phyloP scores from a whole-genome alignment of 64 coral and sea anemone genomes.

The Dendronephthya gigantea region DNA sequence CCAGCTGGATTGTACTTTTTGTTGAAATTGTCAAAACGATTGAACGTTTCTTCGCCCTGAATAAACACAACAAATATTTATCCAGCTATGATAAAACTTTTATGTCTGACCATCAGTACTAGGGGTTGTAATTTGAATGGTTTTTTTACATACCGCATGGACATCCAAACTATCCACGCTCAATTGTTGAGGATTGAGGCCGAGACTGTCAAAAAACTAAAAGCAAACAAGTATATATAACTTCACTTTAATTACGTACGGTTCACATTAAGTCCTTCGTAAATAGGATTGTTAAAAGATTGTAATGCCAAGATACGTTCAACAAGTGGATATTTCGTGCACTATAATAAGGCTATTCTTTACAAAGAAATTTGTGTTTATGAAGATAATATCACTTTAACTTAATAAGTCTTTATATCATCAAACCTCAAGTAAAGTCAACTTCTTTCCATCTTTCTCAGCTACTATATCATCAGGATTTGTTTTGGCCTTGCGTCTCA shows the following conservation, averaged over 20 bases:
- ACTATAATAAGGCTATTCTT: too few relatives aligned
- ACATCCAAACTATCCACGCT: neutral
- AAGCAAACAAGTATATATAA: neutral
- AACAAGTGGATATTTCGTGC: too few relatives aligned
- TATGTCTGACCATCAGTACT: neutral
- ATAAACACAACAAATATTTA: neutral
- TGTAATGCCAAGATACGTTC: too few relatives aligned
- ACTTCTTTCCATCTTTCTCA: neutral
- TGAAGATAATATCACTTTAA: too few relatives aligned
- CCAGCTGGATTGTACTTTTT: neutral
- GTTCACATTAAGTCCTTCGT: too few relatives aligned
- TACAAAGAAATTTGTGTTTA: too few relatives aligned
- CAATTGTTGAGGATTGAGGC: neutral
- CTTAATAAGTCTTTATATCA: too few relatives aligned
- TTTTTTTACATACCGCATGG: neutral
- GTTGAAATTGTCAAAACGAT: slow-evolving; percentile 21
- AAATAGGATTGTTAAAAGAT: too few relatives aligned
- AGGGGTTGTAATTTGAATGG: neutral
- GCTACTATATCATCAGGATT: neutral
- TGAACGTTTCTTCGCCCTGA: neutral
- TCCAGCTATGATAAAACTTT: too few relatives aligned
- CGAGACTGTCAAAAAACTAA: neutral
- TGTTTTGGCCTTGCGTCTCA: neutral
- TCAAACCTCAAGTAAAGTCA: neutral
- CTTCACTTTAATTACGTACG: too few relatives aligned